phyloP scores from a whole-genome alignment of 2,113 vertebrate species.

The Diadophis punctatus region DNA sequence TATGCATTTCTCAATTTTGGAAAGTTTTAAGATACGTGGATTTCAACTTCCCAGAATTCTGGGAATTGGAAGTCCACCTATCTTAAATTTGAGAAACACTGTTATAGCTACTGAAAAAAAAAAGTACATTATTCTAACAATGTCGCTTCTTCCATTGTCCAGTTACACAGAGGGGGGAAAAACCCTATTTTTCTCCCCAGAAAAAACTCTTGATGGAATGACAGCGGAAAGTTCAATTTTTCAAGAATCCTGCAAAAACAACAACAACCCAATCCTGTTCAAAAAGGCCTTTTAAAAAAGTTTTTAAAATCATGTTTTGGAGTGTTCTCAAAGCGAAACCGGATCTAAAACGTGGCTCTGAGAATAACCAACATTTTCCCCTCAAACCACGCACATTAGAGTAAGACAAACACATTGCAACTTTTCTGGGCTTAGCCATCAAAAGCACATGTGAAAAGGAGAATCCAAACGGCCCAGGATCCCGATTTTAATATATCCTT shows the following conservation, averaged over 20 bases:
- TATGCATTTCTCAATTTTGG: too few species aligned
- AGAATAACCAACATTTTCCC: rapidly evolving
- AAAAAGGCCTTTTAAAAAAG: not conserved
- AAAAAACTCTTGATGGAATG: not conserved
- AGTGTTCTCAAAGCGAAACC: not conserved
- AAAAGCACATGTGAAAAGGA: not conserved
- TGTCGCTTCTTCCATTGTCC: not conserved
- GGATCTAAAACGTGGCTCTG: rapidly evolving
- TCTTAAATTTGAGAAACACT: not conserved
- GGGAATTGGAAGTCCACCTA: not conserved
- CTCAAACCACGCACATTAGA: not conserved
- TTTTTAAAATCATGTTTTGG: not conserved
- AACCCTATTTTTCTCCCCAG: rapidly evolving
- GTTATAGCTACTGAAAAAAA: not conserved
- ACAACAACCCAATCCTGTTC: not conserved
- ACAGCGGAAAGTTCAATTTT: not conserved
- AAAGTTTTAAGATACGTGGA: too few species aligned
- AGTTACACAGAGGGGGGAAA: not conserved
- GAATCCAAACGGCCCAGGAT: rapidly evolving
- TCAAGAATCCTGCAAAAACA: not conserved
- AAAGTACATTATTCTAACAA: not conserved
- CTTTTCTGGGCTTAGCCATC: too few species aligned
- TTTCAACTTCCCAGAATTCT: not conserved
- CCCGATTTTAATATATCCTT: not conserved
- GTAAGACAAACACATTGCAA: too few species aligned